Evolutionary conservation across 2,797 vertebrate genomes (phyloP).

Genomic region (Xyrichtys novacula): DNA sequence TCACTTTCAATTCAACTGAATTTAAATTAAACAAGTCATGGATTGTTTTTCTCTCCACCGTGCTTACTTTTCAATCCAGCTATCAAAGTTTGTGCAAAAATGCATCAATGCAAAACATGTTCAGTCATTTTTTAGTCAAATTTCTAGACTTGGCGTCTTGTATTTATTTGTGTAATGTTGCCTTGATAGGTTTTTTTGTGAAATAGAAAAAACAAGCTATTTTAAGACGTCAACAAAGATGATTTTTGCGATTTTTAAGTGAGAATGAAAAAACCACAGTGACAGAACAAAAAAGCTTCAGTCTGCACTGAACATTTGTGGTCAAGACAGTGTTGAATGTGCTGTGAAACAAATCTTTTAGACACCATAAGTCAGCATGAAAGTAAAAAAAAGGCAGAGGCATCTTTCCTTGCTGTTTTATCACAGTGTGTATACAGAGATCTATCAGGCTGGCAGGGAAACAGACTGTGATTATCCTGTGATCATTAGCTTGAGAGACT

Average conservation of each 20-base stretch:
- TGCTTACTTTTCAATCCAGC: background rate
- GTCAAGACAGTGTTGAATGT: background rate
- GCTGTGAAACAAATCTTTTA: background rate
- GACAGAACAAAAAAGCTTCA: background rate
- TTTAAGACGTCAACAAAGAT: background rate
- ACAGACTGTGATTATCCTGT: conserved; percentile 57
- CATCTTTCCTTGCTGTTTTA: background rate
- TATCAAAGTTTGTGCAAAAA: background rate
- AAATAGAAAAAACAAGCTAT: background rate
- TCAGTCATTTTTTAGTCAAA: background rate
- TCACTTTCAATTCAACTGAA: background rate
- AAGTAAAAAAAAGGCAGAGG: conserved; percentile 6
- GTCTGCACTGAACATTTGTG: conserved; percentile 2
- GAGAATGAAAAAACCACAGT: background rate
- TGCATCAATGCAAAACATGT: background rate
- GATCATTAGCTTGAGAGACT: conserved; percentile 55
- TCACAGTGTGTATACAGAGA: background rate
- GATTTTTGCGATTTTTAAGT: background rate
- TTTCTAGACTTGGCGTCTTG: background rate
- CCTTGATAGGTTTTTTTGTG: background rate
- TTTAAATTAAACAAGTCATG: background rate
- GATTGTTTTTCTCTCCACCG: background rate
- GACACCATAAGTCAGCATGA: conserved; percentile 2
- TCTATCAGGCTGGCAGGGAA: conserved; percentile 29
- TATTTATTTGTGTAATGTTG: background rate